Evolutionary conservation across 35 echinoderm and acorn worm species (phyloP), one percentile per base, ranked within the genome.

Genomic region (Diadema setosum): DNA sequence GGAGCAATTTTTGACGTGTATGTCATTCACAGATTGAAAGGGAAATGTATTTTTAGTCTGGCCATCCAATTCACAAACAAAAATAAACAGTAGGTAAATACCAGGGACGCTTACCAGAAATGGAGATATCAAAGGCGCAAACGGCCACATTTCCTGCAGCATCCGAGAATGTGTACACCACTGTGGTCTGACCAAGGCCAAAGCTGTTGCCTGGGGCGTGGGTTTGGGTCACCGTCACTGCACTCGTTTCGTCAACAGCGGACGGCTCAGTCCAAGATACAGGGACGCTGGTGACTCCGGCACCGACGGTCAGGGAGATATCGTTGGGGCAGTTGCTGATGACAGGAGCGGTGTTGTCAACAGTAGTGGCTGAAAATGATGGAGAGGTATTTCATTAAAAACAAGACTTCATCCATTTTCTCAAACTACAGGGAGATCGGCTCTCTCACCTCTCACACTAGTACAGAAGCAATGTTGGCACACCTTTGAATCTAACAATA

Each of bases 181-280:
- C 88, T 4, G n/a, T 21, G 14, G 80, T 90, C 11, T 3, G 3
- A 15, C 78, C 88, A 1, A 61, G 6, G 57, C 32, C 33, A 31
- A 90, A 90, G 34, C 34, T 45, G 23, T 83, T 60, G 2, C 88
- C 88, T 42, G 88, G 81, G 18, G 35, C 21, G 32, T 83, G 57
- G 24, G 16, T 76, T 40, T 76, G 70, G 20, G n/a, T 8, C 20
- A 76, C 70, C 8, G 70, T 76, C 20, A 76, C 70, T 24, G 70
- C 36, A 76, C 70, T 76, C 7, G 70, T 76, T 21, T 76, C 70
- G 36, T 76, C 70, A 15, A 76, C 70, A 57, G 92, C 92, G 20
- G 92, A 85, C 4, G 92, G 92, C 27, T 85, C 92, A 29, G 69
- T 48, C 92, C 92, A 94, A 17, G 24, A 45, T 17, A 90, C 43